Evolutionary conservation across 2,113 vertebrate species (phyloP), one percentile per base, ranked within the genome.

Genomic region (Myxocyprinus asiaticus): DNA sequence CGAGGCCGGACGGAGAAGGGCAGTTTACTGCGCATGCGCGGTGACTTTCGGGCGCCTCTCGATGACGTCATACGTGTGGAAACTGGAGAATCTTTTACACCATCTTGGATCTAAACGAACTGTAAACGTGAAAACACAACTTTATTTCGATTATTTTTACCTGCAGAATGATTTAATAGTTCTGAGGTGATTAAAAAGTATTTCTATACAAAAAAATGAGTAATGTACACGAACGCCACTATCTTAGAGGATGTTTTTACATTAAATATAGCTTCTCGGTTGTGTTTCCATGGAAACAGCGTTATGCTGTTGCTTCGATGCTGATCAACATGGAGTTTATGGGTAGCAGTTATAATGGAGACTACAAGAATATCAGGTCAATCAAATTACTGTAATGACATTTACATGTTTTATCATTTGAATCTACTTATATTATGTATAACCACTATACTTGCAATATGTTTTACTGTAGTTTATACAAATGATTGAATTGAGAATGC

Each of bases 351-450:
- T 96, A 94, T 68, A 78, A 81, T 50, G 95, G 95, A 63, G 65
- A 84, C 1, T 91, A 82, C 42, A 88, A 90, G 77, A 80, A 93
- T 85, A 90, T 90, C 82, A 95, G 95, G 95, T 96, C 90, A 83
- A 78, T 10, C 0, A 45, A 12, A 51, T 58, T 12, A 4, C 15
- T 22, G 33, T 63, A 15, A 63, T 9, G 0, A 5, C 3, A 43
- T 64, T 9, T 51, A n/a, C 5, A 64, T 42, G 14, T 10, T 9
- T 5, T 43, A 75, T 3, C 6, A 14, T 4, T 7, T 55, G 5
- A 42, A 51, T 76, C 10, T 12, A 73, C 22, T 17, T 62, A 22
- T 17, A 45, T 10, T 73, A 44, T 47, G 53, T 47, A 1, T 14
- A n/a, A 5, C n/a, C 33, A 44, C 12, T 43, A 9, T 48, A 62